Evolutionary conservation across 2,113 vertebrate species (phyloP).

Genomic region (Pedionomus torquatus): DNA sequence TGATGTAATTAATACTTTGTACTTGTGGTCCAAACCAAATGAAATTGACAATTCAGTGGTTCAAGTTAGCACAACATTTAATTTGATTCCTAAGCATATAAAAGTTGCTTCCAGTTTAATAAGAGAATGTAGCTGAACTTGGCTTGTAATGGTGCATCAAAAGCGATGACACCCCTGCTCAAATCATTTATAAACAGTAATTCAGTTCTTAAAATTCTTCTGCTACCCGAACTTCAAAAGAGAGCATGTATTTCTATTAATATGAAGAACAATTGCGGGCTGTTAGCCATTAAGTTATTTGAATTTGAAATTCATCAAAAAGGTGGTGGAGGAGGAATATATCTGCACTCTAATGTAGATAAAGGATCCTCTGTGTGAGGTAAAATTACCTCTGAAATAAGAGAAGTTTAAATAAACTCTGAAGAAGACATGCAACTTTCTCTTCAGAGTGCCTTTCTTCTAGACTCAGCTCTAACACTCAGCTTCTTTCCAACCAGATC

Average conservation of each 20-base stretch:
- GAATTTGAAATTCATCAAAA: constrained; percentile 69
- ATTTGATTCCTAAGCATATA: background rate
- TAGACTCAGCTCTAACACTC: background rate
- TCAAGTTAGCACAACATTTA: background rate
- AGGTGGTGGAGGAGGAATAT: constrained; percentile 71
- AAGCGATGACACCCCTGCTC: constrained; percentile 30
- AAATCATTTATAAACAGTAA: constrained; percentile 56
- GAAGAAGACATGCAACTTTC: constrained; percentile 8
- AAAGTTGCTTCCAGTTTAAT: constrained; percentile 15
- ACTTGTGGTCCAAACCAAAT: background rate
- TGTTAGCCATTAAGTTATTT: constrained; percentile 60
- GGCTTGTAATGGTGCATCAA: constrained; percentile 18
- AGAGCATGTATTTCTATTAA: constrained; percentile 63
- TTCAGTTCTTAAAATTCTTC: constrained; percentile 61
- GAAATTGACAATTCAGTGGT: background rate
- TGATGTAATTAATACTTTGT: background rate
- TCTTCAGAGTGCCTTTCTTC: background rate
- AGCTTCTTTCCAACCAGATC: background rate
- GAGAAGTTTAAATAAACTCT: constrained; percentile 49
- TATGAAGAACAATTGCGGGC: constrained; percentile 63
- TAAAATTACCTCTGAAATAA: constrained; percentile 47
- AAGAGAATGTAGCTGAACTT: background rate
- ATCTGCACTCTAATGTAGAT: constrained; percentile 68
- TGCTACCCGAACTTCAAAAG: constrained; percentile 57
- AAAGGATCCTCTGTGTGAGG: constrained; percentile 22